A percentile compares a stretch with the other conserved stretches of the same genome.
Evolutionary conservation across 2,888 invertebrate genomes (phyloP).

Genomic region (Calliphora vomitoria): DNA sequence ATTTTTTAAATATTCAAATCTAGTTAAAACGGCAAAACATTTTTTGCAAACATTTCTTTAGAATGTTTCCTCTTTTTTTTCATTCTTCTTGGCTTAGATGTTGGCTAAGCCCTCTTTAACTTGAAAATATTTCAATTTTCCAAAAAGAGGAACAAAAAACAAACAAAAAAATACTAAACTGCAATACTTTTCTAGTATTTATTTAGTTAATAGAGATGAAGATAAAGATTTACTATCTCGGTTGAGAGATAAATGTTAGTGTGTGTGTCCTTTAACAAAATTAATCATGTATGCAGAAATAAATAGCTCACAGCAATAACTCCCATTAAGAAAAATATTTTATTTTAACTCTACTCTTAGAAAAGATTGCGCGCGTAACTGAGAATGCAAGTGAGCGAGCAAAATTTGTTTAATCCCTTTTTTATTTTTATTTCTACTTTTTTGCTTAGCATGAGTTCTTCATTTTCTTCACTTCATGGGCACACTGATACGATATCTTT

Average conservation of each 20-base stretch:
- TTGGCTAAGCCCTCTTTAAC: constrained; percentile 71
- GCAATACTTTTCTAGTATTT: constrained; percentile 50
- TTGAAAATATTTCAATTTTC: constrained; percentile 66
- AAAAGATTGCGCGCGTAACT: constrained; percentile 50
- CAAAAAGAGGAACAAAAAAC: constrained; percentile 46
- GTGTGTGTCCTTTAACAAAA: constrained; percentile 40
- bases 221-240: constrained; percentile 65
- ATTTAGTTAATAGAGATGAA: constrained; percentile 73
- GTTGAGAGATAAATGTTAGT: constrained; percentile 15
- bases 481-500: constrained; percentile 6
- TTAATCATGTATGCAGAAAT: constrained; percentile 16
- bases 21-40: constrained; percentile 69
- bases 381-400: constrained; percentile 48
- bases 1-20: constrained; percentile 60
- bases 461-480: neutral
- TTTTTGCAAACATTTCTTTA: constrained; percentile 58
- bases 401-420: constrained; percentile 59
- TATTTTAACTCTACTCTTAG: constrained; percentile 25
- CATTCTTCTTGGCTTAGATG: neutral
- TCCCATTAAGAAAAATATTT: constrained; percentile 42
- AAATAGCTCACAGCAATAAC: constrained; percentile 7
- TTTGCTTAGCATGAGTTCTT: constrained; percentile 61
- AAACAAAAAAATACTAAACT: constrained; percentile 19
- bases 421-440: neutral
- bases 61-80: constrained; percentile 40